phyloP scores from a whole-genome alignment of 2,888 invertebrate genomes.

The Agrypnus murinus region DNA sequence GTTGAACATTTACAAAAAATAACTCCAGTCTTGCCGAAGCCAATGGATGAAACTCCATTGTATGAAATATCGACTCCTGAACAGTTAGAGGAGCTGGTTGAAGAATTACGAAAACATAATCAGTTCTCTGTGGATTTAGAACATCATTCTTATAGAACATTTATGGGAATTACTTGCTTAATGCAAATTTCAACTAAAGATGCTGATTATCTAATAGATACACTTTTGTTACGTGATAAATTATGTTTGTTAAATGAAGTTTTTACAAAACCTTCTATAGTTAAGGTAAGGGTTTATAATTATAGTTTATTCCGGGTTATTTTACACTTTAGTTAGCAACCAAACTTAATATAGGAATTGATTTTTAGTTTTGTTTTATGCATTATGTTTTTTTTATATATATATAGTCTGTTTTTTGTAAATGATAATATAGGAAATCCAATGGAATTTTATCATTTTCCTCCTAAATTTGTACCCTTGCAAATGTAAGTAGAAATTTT shows the following conservation, averaged over 20 bases:
- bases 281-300: conserved; percentile 83
- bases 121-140: conserved; percentile 94
- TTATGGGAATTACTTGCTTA: conserved; percentile 95
- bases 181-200: conserved; percentile 93
- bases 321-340: too few species aligned
- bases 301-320: background rate
- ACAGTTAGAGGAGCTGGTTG: conserved; percentile 78
- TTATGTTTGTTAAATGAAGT: conserved; percentile 88
- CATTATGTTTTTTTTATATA: too few species aligned
- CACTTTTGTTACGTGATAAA: conserved; percentile 87
- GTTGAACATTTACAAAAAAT: conserved; percentile 68
- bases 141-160: conserved; percentile 94
- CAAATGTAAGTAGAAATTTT: too few species aligned
- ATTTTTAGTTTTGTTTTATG: too few species aligned
- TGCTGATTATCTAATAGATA: conserved; percentile 92
- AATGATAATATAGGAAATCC: too few species aligned
- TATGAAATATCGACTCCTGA: conserved; percentile 80
- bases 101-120: conserved; percentile 78
- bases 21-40: conserved; percentile 69
- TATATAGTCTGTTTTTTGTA: too few species aligned
- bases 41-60: conserved; percentile 79
- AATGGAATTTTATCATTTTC: too few species aligned
- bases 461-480: too few species aligned
- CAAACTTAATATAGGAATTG: too few species aligned
- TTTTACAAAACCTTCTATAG: conserved; percentile 90